Evolutionary conservation across 2,113 vertebrate species (phyloP).

Genomic region (Hippocampus zosterae): DNA sequence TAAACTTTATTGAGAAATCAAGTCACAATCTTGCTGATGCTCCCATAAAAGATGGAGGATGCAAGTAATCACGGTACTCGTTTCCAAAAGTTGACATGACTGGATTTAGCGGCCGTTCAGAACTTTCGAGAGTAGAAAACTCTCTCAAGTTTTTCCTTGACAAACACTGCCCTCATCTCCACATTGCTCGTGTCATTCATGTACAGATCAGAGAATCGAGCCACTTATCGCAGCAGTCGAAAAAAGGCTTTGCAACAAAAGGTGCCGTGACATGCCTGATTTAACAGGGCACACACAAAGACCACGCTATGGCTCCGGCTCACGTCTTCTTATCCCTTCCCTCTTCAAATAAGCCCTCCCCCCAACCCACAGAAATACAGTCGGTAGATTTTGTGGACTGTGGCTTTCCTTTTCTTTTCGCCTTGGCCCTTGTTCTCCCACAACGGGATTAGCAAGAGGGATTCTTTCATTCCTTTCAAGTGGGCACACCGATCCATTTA

Average conservation of each 20-base stretch:
- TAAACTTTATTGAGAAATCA: too few species aligned
- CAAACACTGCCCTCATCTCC: conserved; percentile 5
- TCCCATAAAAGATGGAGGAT: too few species aligned
- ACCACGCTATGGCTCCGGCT: conserved; percentile 27
- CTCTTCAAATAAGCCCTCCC: conserved; percentile 21
- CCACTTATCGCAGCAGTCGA: conserved; percentile 53
- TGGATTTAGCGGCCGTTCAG: too few species aligned
- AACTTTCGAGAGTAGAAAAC: too few species aligned
- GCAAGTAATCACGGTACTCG: too few species aligned
- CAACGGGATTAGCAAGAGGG: conserved; percentile 67
- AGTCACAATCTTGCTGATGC: too few species aligned
- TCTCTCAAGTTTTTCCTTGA: conserved; percentile 4
- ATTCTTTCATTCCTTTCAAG: conserved; percentile 63
- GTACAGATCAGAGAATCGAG: conserved; percentile 56
- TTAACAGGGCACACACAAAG: conserved; percentile 58
- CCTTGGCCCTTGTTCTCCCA: conserved; percentile 49
- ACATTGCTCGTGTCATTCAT: conserved; percentile 47
- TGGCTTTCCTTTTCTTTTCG: conserved; percentile 6
- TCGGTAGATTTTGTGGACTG: conserved; percentile 27
- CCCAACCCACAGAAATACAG: conserved; percentile 15
- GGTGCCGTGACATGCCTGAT: conserved; percentile 54
- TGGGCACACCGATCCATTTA: conserved; percentile 66
- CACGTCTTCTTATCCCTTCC: not conserved
- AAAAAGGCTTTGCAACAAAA: conserved; percentile 48
- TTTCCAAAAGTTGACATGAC: too few species aligned